These are phyloP conservation scores for Apodemia hepburni DNA, from an alignment of 2,888 invertebrate species.

Conservation along the genomic window DNA sequence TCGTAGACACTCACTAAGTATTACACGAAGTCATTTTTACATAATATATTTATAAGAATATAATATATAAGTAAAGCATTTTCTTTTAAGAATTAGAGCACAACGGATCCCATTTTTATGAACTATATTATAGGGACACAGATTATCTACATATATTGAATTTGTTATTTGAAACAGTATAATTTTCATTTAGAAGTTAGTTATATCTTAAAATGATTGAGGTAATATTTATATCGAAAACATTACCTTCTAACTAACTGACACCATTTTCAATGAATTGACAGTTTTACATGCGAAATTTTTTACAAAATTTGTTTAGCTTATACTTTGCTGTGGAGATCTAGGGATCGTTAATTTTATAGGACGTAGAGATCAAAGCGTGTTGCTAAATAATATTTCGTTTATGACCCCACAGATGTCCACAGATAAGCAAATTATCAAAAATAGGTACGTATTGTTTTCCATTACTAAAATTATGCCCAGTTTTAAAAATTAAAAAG, in stretches of 20 bases:
- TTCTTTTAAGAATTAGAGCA: constrained; percentile 69
- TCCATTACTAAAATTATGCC: constrained; percentile 51
- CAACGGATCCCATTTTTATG: constrained; percentile 63
- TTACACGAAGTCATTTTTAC: constrained; percentile 71
- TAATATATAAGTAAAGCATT: constrained; percentile 78
- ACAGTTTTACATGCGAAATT: constrained; percentile 56
- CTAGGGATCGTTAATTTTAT: constrained; percentile 23
- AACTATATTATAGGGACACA: constrained; percentile 58
- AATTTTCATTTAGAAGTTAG: constrained; percentile 49
- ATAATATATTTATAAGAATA: constrained; percentile 79
- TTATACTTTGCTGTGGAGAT: constrained; percentile 54
- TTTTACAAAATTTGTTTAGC: constrained; percentile 46
- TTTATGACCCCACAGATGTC: constrained; percentile 36
- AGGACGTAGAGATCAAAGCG: constrained; percentile 15
- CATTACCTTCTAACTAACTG: constrained; percentile 61
- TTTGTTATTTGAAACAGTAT: constrained; percentile 55
- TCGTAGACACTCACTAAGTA: constrained; percentile 75
- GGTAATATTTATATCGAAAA: constrained; percentile 47
- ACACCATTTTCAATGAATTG: constrained; percentile 74
- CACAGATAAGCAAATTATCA: constrained; percentile 60
- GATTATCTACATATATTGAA: constrained; percentile 62
- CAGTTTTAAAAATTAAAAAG: constrained; percentile 64
- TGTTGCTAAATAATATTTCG: constrained; percentile 16
- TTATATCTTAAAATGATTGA: constrained; percentile 55
- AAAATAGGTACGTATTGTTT: constrained; percentile 56